Percentiles rank a stretch among this genome's conserved stretches.
These are phyloP conservation scores for Phymastichus coffea DNA, from an alignment of 1,140 invertebrate species.

Conservation along the genomic window DNA sequence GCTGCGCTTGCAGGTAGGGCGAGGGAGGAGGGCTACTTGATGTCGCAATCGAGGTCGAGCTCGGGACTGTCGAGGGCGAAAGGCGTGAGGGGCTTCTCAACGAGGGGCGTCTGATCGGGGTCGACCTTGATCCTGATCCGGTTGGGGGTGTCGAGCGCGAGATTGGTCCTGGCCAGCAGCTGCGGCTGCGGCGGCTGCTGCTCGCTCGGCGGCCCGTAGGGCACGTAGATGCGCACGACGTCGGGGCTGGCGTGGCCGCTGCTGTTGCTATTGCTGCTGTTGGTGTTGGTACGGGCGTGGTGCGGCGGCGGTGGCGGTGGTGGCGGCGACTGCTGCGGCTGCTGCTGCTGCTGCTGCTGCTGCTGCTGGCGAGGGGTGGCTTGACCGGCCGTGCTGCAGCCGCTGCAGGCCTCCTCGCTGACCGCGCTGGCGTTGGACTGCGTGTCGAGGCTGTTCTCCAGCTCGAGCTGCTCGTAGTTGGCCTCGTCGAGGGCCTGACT, in stretches of 20 bases:
- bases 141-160: slow-evolving; percentile 65
- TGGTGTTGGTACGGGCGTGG: slow-evolving; percentile 67
- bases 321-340: slow-evolving; percentile 57
- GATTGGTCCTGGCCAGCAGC: slow-evolving; percentile 51
- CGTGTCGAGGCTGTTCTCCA: slow-evolving; percentile 72
- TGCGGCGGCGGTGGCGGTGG: slow-evolving; percentile 64
- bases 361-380: slow-evolving; percentile 67
- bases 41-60: slow-evolving; percentile 54
- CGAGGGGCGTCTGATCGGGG: slow-evolving; percentile 70
- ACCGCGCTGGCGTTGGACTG: slow-evolving; percentile 72
- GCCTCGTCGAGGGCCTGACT: slow-evolving; percentile 72
- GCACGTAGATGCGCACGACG: slow-evolving; percentile 74
- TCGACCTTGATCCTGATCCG: slow-evolving; percentile 60
- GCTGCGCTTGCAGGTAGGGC: too few relatives aligned
- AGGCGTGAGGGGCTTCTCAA: slow-evolving; percentile 66
- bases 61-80: slow-evolving; percentile 60
- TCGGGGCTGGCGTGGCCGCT: slow-evolving; percentile 70
- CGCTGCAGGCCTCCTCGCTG: too few relatives aligned
- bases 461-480: slow-evolving; percentile 70
- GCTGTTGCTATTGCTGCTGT: too few relatives aligned
- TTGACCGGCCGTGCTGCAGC: slow-evolving; percentile 61
- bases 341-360: slow-evolving; percentile 60
- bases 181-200: slow-evolving; percentile 59
- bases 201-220: slow-evolving; percentile 63
- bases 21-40: slow-evolving; percentile 53